A percentile compares a stretch with the other conserved stretches of the same genome.
Conservation (phyloP, 1,140 invertebrate genomes). For the Hyles vespertilio region DNA sequence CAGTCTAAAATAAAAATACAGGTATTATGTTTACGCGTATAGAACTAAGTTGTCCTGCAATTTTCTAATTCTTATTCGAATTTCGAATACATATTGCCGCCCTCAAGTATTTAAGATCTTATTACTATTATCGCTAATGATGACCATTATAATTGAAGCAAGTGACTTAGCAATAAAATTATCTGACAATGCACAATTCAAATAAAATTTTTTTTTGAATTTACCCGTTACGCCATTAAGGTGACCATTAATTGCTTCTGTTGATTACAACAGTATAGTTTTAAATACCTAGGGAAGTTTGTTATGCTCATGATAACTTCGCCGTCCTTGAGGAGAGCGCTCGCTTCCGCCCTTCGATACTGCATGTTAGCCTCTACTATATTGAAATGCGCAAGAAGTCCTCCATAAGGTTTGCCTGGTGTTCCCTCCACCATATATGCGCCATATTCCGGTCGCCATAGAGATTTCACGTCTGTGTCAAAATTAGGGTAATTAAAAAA, state of each 20-base stretch:
- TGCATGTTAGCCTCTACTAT: slow-evolving; percentile 99
- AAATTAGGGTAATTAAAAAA: background rate
- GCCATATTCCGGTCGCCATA: slow-evolving; percentile 99
- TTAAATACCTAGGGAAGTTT: slow-evolving; percentile 90
- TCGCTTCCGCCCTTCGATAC: slow-evolving; percentile 90
- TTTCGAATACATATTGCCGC: too few species aligned
- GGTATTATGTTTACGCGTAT: too few species aligned
- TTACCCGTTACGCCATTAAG: background rate
- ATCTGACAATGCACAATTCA: too few species aligned
- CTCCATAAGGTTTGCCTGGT: slow-evolving; percentile 96
- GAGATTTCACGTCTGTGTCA: slow-evolving; percentile 83
- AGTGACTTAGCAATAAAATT: too few species aligned
- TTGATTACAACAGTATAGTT: too few species aligned
- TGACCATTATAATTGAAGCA: too few species aligned
- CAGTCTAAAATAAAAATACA: slow-evolving; percentile 77
- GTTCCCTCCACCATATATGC: slow-evolving; percentile 99
- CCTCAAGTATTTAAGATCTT: too few species aligned
- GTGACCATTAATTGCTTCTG: too few species aligned
- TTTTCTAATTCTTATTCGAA: too few species aligned
- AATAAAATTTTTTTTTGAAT: background rate
- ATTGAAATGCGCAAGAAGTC: slow-evolving; percentile 96
- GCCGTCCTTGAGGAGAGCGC: slow-evolving; percentile 83
- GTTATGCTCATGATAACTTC: slow-evolving; percentile 94
- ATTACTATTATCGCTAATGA: too few species aligned
- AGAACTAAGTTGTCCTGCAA: too few species aligned